Percentiles rank a stretch among this genome's conserved stretches.
Evolutionary conservation across 2,797 vertebrate species (phyloP).

Genomic region (Sandelia bainsii): DNA sequence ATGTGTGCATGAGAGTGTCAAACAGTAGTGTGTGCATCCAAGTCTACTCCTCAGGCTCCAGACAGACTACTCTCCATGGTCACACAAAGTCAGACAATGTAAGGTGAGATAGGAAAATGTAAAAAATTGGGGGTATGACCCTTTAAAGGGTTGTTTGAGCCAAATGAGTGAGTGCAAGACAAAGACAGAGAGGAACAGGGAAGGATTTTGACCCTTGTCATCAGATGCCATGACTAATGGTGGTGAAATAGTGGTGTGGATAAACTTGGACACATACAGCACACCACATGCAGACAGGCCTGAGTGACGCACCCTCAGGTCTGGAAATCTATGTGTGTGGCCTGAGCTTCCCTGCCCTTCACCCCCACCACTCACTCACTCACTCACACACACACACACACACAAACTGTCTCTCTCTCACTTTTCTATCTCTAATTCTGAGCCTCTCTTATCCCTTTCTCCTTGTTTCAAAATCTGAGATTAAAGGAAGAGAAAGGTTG

Average conservation of each 20-base stretch:
- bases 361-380: not conserved
- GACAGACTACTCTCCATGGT: slow-evolving; percentile 58
- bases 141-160: slow-evolving; percentile 47
- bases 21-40: slow-evolving; percentile 46
- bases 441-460: slow-evolving; percentile 34
- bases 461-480: slow-evolving; percentile 41
- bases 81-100: slow-evolving; percentile 62
- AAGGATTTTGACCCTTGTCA: slow-evolving; percentile 60
- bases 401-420: slow-evolving; percentile 3
- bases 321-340: slow-evolving; percentile 81
- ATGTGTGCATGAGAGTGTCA: slow-evolving; percentile 27
- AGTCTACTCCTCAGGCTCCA: slow-evolving; percentile 63
- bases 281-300: slow-evolving; percentile 73
- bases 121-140: slow-evolving; percentile 27
- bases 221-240: slow-evolving; percentile 75
- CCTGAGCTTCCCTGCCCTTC: slow-evolving; percentile 44
- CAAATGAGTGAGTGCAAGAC: slow-evolving; percentile 33
- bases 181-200: not conserved
- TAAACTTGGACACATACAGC: slow-evolving; percentile 72
- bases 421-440: slow-evolving; percentile 28
- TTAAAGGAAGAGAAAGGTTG: slow-evolving; percentile 39
- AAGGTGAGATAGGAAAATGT: slow-evolving; percentile 60
- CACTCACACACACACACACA: not conserved
- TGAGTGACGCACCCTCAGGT: slow-evolving; percentile 70
- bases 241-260: slow-evolving; percentile 67